phyloP scores from a whole-genome alignment of 37 sponge, comb jelly and placozoan species.

The Tethya wilhelma region DNA sequence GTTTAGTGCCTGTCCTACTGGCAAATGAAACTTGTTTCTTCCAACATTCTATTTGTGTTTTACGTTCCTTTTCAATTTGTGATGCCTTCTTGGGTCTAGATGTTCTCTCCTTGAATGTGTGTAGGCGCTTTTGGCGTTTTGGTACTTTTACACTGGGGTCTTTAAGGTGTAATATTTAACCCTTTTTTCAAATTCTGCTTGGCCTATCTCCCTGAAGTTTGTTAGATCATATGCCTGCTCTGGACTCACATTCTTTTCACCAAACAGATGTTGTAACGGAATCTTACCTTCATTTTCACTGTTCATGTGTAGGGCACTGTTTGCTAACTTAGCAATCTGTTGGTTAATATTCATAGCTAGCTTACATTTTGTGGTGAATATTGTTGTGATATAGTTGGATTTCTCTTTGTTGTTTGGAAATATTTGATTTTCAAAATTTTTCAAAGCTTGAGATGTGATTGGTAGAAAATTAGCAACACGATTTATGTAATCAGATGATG shows the following conservation, averaged over 20 bases:
- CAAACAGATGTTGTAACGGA: conserved; percentile 7
- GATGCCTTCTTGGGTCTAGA: neutral
- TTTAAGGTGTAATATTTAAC: neutral
- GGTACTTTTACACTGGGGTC: neutral
- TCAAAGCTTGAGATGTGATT: conserved; percentile 6
- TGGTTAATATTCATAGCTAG: no score
- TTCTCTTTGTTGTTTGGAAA: conserved; percentile 6
- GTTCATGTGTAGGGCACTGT: no score
- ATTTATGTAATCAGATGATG: conserved; percentile 12
- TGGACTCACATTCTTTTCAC: neutral
- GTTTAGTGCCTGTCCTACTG: neutral
- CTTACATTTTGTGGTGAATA: no score
- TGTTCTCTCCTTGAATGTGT: conserved; percentile 23
- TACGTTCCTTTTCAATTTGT: conserved; percentile 18
- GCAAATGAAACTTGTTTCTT: neutral
- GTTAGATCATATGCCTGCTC: conserved; percentile 5
- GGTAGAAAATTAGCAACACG: conserved; percentile 5
- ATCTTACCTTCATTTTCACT: no score
- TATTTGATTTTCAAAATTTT: conserved; percentile 15
- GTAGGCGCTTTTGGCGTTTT: neutral
- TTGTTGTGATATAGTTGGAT: no score
- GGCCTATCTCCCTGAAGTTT: conserved; percentile 22
- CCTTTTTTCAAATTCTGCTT: conserved; percentile 2
- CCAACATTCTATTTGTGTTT: neutral
- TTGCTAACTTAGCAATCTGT: no score